Base-by-base conservation (phyloP, 2,888 invertebrate species). In the Zeuzera pyrina region DNA sequence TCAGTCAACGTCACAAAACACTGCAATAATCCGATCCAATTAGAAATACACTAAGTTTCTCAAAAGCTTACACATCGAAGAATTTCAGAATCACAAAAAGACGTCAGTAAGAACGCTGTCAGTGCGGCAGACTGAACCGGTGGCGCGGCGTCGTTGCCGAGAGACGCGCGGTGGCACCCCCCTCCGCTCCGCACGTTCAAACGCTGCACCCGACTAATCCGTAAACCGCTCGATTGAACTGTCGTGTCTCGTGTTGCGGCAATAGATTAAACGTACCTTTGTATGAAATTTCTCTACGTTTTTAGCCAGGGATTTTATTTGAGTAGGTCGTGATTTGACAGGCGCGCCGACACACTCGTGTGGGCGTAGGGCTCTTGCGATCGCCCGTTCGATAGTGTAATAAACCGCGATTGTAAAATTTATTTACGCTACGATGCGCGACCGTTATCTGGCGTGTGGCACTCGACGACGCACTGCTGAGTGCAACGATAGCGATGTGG, bases 1-100 rank as follows among this genome's bases (percentile, higher is more conserved):
- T 57, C 41, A 47, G 52, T 36, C 35, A 66, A 61, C 55, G 76
- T 76, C 73, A 76, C 73, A 64, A n/a, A 57, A 57, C 81, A 81
- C 81, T 76, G 69, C 67, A 70, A 23, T 60, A 64, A 70, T 71
- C 62, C 66, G 46, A 72, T 69, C 54, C 73, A 63, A 61, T 65
- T 47, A 46, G 46, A 49, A 55, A 51, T 56, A 45, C 59, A 69
- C 64, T 53, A 61, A 74, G 67, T 74, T 73, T 58, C 44, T 57
- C 61, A 71, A 63, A 71, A 73, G 66, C 66, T 69, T 43, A 21
- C 28, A 13, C 23, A 13, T 23, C 3, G 27, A 28, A 19, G 19
- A 5, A 15, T 13, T 7, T 11, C 15, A 15, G 15, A 28, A 26
- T 29, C 38, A 38, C 37, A 37, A 39, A 42, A 45, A 23, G 53